Evolutionary conservation across 2,113 vertebrate species (phyloP).

Genomic region (Semicossyphus pulcher): DNA sequence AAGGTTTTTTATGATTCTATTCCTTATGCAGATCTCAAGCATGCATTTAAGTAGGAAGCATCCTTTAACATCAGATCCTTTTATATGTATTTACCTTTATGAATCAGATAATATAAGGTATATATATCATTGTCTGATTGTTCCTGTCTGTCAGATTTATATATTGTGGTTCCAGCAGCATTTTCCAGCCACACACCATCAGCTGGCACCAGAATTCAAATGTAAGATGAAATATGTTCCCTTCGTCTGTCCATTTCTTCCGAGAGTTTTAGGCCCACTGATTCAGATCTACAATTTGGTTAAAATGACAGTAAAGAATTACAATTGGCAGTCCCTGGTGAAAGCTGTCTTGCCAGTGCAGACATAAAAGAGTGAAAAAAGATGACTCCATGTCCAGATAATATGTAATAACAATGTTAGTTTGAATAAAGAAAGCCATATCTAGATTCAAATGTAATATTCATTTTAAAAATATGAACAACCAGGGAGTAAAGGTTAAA

Average conservation of each 20-base stretch:
- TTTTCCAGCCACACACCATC: slow-evolving; percentile 48
- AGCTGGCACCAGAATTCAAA: slow-evolving; percentile 82
- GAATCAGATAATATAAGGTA: slow-evolving; percentile 24
- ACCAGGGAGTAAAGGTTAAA: slow-evolving; percentile 91
- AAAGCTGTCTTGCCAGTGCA: slow-evolving; percentile 92
- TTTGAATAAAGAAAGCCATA: slow-evolving; percentile 93
- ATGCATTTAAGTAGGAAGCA: slow-evolving; percentile 17
- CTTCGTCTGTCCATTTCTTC: slow-evolving; percentile 84
- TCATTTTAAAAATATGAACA: slow-evolving; percentile 98
- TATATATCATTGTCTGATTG: slow-evolving; percentile 47
- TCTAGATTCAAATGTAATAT: slow-evolving; percentile 98
- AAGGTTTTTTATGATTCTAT: background rate
- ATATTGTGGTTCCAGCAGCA: slow-evolving; percentile 37
- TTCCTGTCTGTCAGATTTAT: slow-evolving; percentile 49
- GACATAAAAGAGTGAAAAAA: slow-evolving; percentile 94
- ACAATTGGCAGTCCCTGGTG: slow-evolving; percentile 90
- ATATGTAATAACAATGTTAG: slow-evolving; percentile 99
- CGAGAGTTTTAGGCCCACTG: slow-evolving; percentile 84
- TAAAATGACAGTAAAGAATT: slow-evolving; percentile 97
- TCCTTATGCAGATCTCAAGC: background rate
- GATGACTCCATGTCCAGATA: slow-evolving; percentile 95
- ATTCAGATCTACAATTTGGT: slow-evolving; percentile 90
- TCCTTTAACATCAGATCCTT: slow-evolving; percentile 20
- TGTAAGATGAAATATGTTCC: slow-evolving; percentile 86
- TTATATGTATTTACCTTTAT: slow-evolving; percentile 28